Evolutionary conservation across 2,113 vertebrate genomes (phyloP).

Genomic region (Oenanthe oenanthe): DNA sequence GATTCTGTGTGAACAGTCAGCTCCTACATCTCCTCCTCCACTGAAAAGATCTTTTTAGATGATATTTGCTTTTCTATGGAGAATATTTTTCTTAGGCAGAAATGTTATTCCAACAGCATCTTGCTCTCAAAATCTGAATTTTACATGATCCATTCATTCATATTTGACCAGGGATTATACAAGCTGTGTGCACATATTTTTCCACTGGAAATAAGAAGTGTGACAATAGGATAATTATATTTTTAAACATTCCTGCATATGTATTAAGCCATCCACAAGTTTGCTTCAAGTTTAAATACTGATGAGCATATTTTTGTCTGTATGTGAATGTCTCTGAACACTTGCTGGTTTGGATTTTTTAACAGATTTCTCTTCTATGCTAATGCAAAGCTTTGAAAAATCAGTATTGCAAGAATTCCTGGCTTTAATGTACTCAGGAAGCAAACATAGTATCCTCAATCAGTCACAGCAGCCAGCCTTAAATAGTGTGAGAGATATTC

Average conservation of each 20-base stretch:
- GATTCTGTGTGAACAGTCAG: background rate
- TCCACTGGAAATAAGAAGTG: background rate
- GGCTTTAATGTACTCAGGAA: background rate
- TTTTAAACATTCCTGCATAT: background rate
- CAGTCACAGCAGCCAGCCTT: constrained; percentile 4
- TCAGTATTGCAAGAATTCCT: background rate
- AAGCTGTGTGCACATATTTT: background rate
- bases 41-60: background rate
- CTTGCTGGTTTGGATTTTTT: background rate
- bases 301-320: background rate
- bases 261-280: background rate
- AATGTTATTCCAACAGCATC: background rate
- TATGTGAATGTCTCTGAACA: background rate
- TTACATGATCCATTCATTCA: background rate
- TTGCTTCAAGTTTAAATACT: background rate
- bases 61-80: background rate
- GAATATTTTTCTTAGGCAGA: background rate
- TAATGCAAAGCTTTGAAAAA: constrained; percentile 35
- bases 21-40: background rate
- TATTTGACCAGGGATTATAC: background rate
- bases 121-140: background rate
- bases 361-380: background rate
- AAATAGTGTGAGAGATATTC: background rate
- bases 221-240: background rate
- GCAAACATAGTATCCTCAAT: background rate